Percentiles rank a stretch among this genome's conserved stretches.
Evolutionary conservation across 2,888 invertebrate species (phyloP).

Genomic region (Dasysyrphus tricinctus): DNA sequence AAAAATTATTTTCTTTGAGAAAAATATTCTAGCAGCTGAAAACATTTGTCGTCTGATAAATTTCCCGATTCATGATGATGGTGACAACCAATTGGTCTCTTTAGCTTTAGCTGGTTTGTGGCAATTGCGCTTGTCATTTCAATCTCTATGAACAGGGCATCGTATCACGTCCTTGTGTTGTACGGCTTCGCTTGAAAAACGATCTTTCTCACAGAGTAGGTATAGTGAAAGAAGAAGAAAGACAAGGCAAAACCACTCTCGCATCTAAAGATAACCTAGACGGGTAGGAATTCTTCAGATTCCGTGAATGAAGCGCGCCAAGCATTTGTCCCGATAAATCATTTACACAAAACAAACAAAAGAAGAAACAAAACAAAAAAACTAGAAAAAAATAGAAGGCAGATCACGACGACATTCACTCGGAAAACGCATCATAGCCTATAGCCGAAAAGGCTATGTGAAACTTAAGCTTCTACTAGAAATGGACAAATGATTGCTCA

Average conservation of each 20-base stretch:
- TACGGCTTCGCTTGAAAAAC: constrained; percentile 54
- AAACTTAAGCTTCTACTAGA: constrained; percentile 61
- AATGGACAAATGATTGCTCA: constrained; percentile 69
- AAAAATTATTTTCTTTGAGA: constrained; percentile 37
- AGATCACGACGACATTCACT: constrained; percentile 49
- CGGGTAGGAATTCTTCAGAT: constrained; percentile 74
- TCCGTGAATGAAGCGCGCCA: constrained; percentile 75
- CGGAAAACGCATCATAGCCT: constrained; percentile 4
- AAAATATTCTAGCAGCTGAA: constrained; percentile 67
- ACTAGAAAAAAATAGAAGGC: not conserved
- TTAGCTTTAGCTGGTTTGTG: constrained; percentile 54
- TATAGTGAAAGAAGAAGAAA: constrained; percentile 8
- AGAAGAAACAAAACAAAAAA: constrained; percentile 18
- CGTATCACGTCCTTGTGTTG: constrained; percentile 45
- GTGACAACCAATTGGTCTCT: constrained; percentile 67
- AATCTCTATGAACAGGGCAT: constrained; percentile 16
- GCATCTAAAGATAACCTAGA: constrained; percentile 75
- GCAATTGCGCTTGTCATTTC: constrained; percentile 69
- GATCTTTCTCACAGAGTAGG: constrained; percentile 33
- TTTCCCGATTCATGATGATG: constrained; percentile 44
- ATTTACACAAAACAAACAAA: constrained; percentile 47
- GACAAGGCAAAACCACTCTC: constrained; percentile 47
- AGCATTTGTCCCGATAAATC: constrained; percentile 77
- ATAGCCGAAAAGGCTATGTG: constrained; percentile 20
- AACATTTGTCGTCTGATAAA: constrained; percentile 71